Base-by-base conservation (phyloP, 1,140 invertebrate species). In the Drosophila simulans region DNA sequence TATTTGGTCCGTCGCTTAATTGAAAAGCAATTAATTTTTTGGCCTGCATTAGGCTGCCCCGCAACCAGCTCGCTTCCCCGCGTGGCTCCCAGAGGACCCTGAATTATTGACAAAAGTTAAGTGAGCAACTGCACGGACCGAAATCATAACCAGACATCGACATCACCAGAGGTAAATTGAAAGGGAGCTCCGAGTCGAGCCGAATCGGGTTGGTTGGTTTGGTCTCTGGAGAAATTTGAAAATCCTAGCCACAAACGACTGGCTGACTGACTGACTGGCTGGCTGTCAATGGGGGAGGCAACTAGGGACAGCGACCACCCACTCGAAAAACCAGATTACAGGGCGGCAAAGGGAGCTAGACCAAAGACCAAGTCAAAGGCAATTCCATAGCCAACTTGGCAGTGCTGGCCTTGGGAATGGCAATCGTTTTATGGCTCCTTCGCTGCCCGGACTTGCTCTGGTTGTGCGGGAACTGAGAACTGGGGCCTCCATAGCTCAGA, bases 11-110 rank as follows among this genome's bases (percentile, higher is more conserved):
- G 34, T 48, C 58, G 52, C 69, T 73, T 89, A 88, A 88, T 88
- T 88, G 80, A 88, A 88, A 89, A 79, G 73, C 86, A 88, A 88
- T 88, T 88, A 83, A 80, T 78, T 83, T 88, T 88, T 75, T 75
- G 45, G 64, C 66, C 42, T 73, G 71, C 70, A 76, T 58, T 71
- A 57, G 53, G 37, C 22, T 5, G 20, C 15, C 25, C 54, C 40
- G 48, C 17, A 20, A 27, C 55, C 35, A 15, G 45, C 13, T 17
- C 35, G 27, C 12, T 45, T 52, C 17, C 4, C 40, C 4, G 2
- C 25, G 17, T 11, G 54, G n/a, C 20, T 20, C 58, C 66, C 51
- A 56, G 39, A 48, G 60, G 72, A 25, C 71, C 37, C 54, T 76
- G 60, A 76, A 76, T 76, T 76, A 76, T 76, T 76, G 71, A 76